Base-by-base conservation (phyloP, 2,888 invertebrate genomes). In the Hyalella azteca region DNA sequence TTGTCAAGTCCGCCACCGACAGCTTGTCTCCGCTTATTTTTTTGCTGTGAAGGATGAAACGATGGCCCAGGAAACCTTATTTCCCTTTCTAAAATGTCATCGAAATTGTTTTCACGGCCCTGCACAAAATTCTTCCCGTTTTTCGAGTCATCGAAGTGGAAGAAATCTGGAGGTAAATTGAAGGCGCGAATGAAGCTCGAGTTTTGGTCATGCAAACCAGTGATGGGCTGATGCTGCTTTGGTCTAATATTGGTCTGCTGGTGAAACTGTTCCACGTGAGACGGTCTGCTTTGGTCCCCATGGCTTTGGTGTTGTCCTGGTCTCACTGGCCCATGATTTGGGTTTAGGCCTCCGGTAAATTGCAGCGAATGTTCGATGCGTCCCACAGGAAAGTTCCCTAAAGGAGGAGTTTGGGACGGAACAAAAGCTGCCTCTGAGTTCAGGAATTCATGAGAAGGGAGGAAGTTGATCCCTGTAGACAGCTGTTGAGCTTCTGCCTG, bases 81-180 rank as follows among this genome's bases (percentile, higher is more conserved):
- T 36, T 36, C 36, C 2, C 36, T 15, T 29, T 36, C 29, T 36
- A 66, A 32, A 66, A 36, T 66, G 36, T 36, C 29, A 22, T n/a
- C 32, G 13, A 66, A 66, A n/a, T n/a, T 32, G 36, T 66, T 66
- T 66, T 66, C 66, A 1, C 66, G 3, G 5, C 29, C 36, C 5
- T 66, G 29, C 4, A 19, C 3, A n/a, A 36, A 19, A 36, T 19
- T 36, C 19, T 22, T 4, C 19, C 19, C 19, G 66, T 19, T 29
- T 22, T 22, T 19, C 15, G 36, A 66, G 36, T 66, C 29, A 66
- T 66, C 15, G 32, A 66, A 29, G 36, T 32, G 5, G 66, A 66
- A 66, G 39, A 66, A 66, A 36, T 66, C 66, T 19, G 66, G 36
- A n/a, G 66, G 66, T 9, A 66, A n/a, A 36, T 66, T 36, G 66